Evolutionary conservation across 2,888 invertebrate genomes (phyloP), one percentile per base, ranked within the genome.

Genomic region (Drosophila diplacantha): DNA sequence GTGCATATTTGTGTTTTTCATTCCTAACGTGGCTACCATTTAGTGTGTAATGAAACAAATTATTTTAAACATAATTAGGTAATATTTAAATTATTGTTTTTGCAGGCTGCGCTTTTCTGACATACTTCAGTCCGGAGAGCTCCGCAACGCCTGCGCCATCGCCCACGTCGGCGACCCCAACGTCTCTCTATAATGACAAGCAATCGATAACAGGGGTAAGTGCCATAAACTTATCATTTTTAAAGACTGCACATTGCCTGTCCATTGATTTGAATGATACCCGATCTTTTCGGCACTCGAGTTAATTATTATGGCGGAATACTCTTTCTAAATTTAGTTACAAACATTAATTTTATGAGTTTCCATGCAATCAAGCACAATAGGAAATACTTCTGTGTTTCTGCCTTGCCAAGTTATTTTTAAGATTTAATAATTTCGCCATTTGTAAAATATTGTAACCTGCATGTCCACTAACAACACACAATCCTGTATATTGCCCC

Each of bases 121-220:
- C 98, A 87, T 98, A 97, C 92, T 97, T 96, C 91, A 95, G 93
- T 89, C 94, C 97, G 89, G 98, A 98, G 90, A 96, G 96, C 91
- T 97, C 97, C 53, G 81, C 84, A 64, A 83, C 86, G 65, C 85
- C 86, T 69, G 86, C 84, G 50, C 79, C 79, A 68, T 84, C 82
- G 16, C 84, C 96, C 86, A 94, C 93, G 90, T 96, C 97, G 39
- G 71, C 71, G 89, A 68, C 84, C 46, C 83, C 74, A 72, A 72
- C 79, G 56, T 70, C 85, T 64, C 76, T 84, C 46, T 93, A 98
- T 88, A 98, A 98, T 92, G 98, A 98, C 91, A 97, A 98, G 92
- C 95, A 97, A 91, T 97, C 97, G 89, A 92, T 98, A 91, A 96
- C 97, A 90, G 98, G 98, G 96, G 98, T 98, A 89, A 96, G 97